Conservation (phyloP, 2,113 vertebrate genomes). For the Chroicocephalus ridibundus region DNA sequence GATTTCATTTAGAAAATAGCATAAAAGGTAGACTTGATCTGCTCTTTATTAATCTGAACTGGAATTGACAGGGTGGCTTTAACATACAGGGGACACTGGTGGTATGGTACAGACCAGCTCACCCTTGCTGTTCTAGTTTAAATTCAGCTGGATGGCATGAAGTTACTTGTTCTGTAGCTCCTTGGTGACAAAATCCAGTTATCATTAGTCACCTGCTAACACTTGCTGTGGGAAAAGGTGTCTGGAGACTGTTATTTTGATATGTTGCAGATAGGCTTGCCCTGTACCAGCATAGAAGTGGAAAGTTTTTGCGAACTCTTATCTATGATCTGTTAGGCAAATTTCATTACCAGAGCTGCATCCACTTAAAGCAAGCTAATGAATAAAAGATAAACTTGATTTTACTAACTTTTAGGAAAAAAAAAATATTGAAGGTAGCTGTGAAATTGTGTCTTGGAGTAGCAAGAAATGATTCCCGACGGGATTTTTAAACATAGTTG, state of each 20-base stretch:
- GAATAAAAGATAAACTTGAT: not conserved
- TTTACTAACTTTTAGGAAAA: not conserved
- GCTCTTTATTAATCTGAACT: not conserved
- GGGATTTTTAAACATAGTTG: accelerated
- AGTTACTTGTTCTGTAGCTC: not conserved
- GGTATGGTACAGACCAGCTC: not conserved
- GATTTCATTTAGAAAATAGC: constrained; percentile 47
- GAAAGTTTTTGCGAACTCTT: not conserved
- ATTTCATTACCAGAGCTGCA: not conserved
- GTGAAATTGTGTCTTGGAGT: not conserved
- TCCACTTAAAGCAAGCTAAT: not conserved
- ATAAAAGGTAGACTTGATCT: not conserved
- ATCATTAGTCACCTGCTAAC: not conserved
- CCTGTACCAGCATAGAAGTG: accelerated
- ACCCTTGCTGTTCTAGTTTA: not conserved
- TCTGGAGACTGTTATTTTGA: not conserved
- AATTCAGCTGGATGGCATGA: not conserved
- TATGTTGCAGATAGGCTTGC: not conserved
- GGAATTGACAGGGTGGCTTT: not conserved
- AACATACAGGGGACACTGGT: not conserved
- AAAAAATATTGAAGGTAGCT: not conserved
- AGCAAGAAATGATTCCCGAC: not conserved
- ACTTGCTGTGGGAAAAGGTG: not conserved
- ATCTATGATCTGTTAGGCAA: not conserved
- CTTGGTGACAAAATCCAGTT: not conserved